These are phyloP conservation scores for Neodiprion fabricii DNA, from an alignment of 1,140 invertebrate genomes.

Conservation along the genomic window DNA sequence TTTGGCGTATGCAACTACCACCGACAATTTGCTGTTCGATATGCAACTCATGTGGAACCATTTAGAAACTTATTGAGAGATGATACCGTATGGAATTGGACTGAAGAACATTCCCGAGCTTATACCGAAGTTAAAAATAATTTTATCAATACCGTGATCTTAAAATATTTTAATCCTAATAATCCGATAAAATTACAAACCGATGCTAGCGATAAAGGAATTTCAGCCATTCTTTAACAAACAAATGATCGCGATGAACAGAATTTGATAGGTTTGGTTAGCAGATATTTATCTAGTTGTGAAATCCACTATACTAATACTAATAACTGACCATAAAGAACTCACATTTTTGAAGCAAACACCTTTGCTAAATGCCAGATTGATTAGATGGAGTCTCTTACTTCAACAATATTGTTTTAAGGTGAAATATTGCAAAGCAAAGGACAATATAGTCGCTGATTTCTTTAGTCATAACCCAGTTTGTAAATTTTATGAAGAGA, in stretches of 20 bases:
- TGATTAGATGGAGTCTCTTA: conserved; percentile 24
- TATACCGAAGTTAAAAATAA: conserved; percentile 20
- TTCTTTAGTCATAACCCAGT: conserved; percentile 5
- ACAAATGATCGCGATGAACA: background rate
- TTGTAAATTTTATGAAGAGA: background rate
- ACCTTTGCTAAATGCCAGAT: conserved; percentile 10
- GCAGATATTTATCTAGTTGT: conserved; percentile 12
- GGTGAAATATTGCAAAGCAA: background rate
- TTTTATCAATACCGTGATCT: conserved; percentile 6
- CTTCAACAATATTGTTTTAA: conserved; percentile 7
- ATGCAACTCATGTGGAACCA: conserved; percentile 28
- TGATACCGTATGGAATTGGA: conserved; percentile 15
- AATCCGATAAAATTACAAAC: conserved; percentile 10
- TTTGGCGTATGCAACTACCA: conserved; percentile 48
- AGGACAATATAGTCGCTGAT: conserved; percentile 3
- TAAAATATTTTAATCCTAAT: conserved; percentile 13
- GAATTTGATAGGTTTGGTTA: conserved; percentile 19
- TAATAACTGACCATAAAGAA: conserved; percentile 2
- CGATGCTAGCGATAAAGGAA: conserved; percentile 17
- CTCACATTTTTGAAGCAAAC: conserved; percentile 16
- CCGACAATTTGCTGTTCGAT: conserved; percentile 38
- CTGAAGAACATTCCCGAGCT: conserved; percentile 3
- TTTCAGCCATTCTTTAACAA: background rate
- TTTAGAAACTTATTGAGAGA: conserved; percentile 34
- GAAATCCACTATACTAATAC: conserved; percentile 24